Evolutionary conservation across 2,888 invertebrate genomes (phyloP).

Genomic region (Cephus sareptanus): DNA sequence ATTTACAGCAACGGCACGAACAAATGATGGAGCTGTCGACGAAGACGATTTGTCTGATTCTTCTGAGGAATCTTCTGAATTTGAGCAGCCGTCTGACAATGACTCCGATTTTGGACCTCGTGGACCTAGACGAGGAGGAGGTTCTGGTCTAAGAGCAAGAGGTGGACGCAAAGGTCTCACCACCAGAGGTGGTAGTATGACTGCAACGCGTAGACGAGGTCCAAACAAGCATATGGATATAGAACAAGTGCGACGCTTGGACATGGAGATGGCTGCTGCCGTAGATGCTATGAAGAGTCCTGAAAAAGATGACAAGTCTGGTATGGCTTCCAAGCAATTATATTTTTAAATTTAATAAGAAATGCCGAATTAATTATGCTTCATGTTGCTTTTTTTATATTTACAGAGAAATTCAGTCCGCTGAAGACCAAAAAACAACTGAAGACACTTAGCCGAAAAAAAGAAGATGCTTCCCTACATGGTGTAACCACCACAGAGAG

Average conservation of each 20-base stretch:
- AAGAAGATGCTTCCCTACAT: constrained; percentile 42
- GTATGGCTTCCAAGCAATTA: constrained; percentile 25
- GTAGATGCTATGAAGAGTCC: constrained; percentile 63
- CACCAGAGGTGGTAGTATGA: constrained; percentile 59
- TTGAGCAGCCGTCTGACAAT: constrained; percentile 58
- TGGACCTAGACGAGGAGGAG: constrained; percentile 49
- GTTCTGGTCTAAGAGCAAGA: constrained; percentile 48
- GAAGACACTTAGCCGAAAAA: constrained; percentile 49
- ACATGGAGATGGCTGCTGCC: constrained; percentile 64
- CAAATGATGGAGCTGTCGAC: constrained; percentile 41
- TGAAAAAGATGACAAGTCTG: constrained; percentile 53
- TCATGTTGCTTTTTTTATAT: neutral
- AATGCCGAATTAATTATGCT: neutral
- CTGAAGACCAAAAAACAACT: constrained; percentile 45
- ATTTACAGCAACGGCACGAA: neutral
- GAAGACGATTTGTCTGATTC: constrained; percentile 44
- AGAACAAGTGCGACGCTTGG: constrained; percentile 59
- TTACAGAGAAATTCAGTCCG: constrained; percentile 34
- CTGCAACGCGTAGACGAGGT: constrained; percentile 50
- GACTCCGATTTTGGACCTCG: constrained; percentile 61
- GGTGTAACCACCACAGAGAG: neutral
- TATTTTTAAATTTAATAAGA: neutral
- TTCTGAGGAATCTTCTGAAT: constrained; percentile 57
- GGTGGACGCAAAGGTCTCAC: constrained; percentile 61
- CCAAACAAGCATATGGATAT: constrained; percentile 59